These are phyloP conservation scores for Mustelus asterias DNA, from an alignment of 2,113 vertebrate genomes.

Conservation along the genomic window DNA sequence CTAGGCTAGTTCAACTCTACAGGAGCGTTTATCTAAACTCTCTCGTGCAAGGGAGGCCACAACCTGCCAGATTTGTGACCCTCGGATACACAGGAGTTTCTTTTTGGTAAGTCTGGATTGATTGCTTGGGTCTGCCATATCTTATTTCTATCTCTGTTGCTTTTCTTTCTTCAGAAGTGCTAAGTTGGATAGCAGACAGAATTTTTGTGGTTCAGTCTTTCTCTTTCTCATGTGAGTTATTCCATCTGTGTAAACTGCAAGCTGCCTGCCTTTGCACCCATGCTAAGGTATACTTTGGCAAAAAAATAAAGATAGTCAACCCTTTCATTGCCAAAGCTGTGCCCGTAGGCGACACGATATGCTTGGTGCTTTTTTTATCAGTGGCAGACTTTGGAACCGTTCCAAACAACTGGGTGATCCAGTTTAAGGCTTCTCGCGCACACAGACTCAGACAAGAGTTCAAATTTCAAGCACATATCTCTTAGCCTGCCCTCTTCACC, in stretches of 20 bases:
- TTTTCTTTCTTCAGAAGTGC: conserved; percentile 61
- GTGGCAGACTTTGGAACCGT: neutral
- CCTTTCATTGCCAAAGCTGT: conserved; percentile 25
- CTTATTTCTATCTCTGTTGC: conserved; percentile 60
- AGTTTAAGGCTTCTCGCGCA: neutral
- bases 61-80: neutral
- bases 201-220: conserved; percentile 61
- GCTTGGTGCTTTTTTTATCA: neutral
- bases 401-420: neutral
- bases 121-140: conserved; percentile 62
- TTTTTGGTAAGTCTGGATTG: conserved; percentile 20
- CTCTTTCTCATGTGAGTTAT: conserved; percentile 55
- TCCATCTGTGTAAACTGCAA: conserved; percentile 71
- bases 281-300: conserved; percentile 29
- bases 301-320: neutral
- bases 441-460: neutral
- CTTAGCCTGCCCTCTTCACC: neutral
- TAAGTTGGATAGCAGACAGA: conserved; percentile 68
- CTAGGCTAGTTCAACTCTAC: too few species aligned
- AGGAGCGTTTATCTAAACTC: neutral
- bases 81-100: conserved; percentile 43
- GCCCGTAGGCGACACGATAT: neutral
- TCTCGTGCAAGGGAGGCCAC: too few species aligned
- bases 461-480: neutral
- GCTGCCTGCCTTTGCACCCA: conserved; percentile 50